phyloP scores from a whole-genome alignment of 2,888 invertebrate genomes.

The Adelognathus sp. region DNA sequence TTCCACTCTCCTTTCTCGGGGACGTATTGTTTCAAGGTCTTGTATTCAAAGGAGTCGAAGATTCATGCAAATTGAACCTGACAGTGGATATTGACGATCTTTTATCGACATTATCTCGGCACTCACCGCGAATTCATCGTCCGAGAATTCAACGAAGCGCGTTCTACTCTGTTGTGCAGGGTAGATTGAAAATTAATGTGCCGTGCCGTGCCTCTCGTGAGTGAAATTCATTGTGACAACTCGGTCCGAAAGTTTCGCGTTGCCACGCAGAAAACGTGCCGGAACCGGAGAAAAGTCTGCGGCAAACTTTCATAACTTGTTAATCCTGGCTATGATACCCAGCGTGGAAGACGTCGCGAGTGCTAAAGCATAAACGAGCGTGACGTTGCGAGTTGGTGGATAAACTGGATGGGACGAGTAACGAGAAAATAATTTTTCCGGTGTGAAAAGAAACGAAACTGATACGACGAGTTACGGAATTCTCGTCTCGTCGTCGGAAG shows the following conservation, averaged over 20 bases:
- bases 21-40: neutral
- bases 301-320: slow-evolving; percentile 57
- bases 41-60: neutral
- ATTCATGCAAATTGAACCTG: neutral
- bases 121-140: neutral
- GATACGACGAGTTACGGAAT: neutral
- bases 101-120: neutral
- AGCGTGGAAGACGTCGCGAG: slow-evolving; percentile 11
- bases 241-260: slow-evolving; percentile 39
- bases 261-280: neutral
- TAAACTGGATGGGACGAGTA: slow-evolving; percentile 2
- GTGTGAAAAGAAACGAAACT: neutral
- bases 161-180: slow-evolving; percentile 22
- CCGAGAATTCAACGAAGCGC: slow-evolving; percentile 20
- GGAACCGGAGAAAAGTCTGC: slow-evolving; percentile 26
- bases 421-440: slow-evolving; percentile 37
- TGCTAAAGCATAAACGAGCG: slow-evolving; percentile 34
- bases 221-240: slow-evolving; percentile 57
- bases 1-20: too few relatives aligned
- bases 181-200: slow-evolving; percentile 59
- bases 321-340: slow-evolving; percentile 49
- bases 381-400: neutral
- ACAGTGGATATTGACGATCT: too few relatives aligned
- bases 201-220: slow-evolving; percentile 26
- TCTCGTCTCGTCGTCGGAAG: neutral